Percentiles rank a stretch among this genome's conserved stretches.
Conservation (phyloP, 2,113 vertebrate genomes). For the Rhea pennata region DNA sequence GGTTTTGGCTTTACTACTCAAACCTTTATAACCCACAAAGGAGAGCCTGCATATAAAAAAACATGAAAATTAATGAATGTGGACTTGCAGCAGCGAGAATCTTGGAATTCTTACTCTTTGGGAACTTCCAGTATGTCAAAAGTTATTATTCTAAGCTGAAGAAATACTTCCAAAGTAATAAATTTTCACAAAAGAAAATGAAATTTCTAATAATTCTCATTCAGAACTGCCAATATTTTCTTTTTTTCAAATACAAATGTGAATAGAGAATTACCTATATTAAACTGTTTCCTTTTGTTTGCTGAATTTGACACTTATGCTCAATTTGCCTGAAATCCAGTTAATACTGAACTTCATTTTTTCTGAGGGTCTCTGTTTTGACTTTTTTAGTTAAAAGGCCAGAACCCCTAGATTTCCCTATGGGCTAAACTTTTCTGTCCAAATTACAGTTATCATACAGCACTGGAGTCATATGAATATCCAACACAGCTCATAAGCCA, state of each 20-base stretch:
- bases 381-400: not conserved
- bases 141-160: slow-evolving; percentile 53
- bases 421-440: not conserved
- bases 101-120: slow-evolving; percentile 55
- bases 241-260: not conserved
- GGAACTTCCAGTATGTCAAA: slow-evolving; percentile 62
- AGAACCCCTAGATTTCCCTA: not conserved
- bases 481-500: not conserved
- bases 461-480: not conserved
- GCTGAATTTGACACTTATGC: not conserved
- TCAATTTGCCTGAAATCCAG: not conserved
- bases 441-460: not conserved
- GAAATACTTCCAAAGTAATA: slow-evolving; percentile 41
- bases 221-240: not conserved
- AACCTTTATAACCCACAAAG: slow-evolving; percentile 61
- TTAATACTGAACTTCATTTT: not conserved
- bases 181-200: not conserved
- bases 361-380: not conserved
- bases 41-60: slow-evolving; percentile 44
- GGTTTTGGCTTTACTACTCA: slow-evolving; percentile 47
- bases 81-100: slow-evolving; percentile 59
- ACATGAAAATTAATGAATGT: slow-evolving; percentile 59
- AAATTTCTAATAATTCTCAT: not conserved
- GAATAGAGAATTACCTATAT: not conserved
- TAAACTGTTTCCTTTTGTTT: slow-evolving; percentile 9